Evolutionary conservation across 2,113 vertebrate species (phyloP), one percentile per base, ranked within the genome.

Genomic region (Scomber scombrus): DNA sequence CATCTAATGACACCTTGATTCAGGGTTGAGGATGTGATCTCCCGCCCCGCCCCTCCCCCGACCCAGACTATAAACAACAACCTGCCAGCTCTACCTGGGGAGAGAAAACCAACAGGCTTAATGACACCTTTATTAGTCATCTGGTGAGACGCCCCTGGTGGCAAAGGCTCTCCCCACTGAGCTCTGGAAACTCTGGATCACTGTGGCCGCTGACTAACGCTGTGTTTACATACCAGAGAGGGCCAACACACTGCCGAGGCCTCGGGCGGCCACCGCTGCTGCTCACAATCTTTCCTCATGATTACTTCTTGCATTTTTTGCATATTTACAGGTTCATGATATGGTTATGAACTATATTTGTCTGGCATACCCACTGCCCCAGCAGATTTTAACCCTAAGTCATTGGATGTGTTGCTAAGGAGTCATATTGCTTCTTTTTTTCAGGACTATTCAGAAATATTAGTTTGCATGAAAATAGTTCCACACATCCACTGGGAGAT

Each of bases 151-250:
- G 62, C 70, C 71, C 65, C 83, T 87, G 80, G 90, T 91, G 89
- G 91, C 80, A 54, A 65, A 65, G 26, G 73, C 72, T 83, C 84
- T 78, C 88, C 84, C 84, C 79, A 79, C 80, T 67, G 77, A 90
- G 82, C 82, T 64, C 71, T 94, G 93, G 93, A 95, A 95, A 95
- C 77, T 93, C 43, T 85, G 90, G 89, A 90, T 95, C 93, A 94
- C 88, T 71, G 74, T 18, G 80, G 74, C 85, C 74, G 75, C 82
- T 89, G 88, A 85, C 88, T 75, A 78, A 85, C 56, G 26, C 80
- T 9, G 58, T 93, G 93, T 92, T 93, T 92, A 88, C 90, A 89
- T 91, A 89, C 88, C 89, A 87, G 63, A 85, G 87, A 75, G 72
- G 75, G 80, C 81, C 85, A 78, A 61, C 81, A 43, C 71, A 71